Evolutionary conservation across 2,113 vertebrate species (phyloP), one percentile per base, ranked within the genome.

Genomic region (Cavia aperea): DNA sequence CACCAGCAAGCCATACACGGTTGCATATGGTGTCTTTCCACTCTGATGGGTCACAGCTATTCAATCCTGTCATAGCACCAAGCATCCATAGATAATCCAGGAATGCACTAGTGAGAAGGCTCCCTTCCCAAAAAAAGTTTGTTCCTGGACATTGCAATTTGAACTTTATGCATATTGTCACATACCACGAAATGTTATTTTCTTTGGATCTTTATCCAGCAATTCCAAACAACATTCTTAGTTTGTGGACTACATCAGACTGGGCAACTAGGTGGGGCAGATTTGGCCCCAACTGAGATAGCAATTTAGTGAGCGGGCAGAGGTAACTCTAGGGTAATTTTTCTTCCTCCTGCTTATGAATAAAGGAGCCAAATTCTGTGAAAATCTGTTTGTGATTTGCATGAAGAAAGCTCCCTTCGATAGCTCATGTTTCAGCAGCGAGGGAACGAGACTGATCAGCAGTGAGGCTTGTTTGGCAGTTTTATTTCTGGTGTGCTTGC

Each of bases 381-480:
- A 92, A 94, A 95, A 96, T 39, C 39, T 96, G 58, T 86, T 97
- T 95, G 73, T 36, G 56, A 97, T 96, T 96, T 97, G 91, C 95
- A 90, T 96, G 49, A 86, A 93, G 93, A 84, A 93, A 70, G 72
- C 60, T 94, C 88, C 78, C 43, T 72, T 96, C 95, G 96, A 94
- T 82, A 96, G 95, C 95, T 96, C 90, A 63, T 96, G 78, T 95
- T 97, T 94, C 96, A 94, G 91, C 1, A 14, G 91, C 96, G 92
- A 96, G 92, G 93, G 96, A 97, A 93, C 93, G 66, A 95, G 95
- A 90, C 89, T 92, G 92, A 95, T 95, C 95, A 94, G 72, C 82
- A 95, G 86, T 96, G 96, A 97, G 95, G 92, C 68, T 43, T 93
- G 68, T 96, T 96, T 97, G 97, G 96, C 97, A 95, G 96, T 88